Evolutionary conservation across 1,140 invertebrate species (phyloP).

Genomic region (Drosophila lowei): DNA sequence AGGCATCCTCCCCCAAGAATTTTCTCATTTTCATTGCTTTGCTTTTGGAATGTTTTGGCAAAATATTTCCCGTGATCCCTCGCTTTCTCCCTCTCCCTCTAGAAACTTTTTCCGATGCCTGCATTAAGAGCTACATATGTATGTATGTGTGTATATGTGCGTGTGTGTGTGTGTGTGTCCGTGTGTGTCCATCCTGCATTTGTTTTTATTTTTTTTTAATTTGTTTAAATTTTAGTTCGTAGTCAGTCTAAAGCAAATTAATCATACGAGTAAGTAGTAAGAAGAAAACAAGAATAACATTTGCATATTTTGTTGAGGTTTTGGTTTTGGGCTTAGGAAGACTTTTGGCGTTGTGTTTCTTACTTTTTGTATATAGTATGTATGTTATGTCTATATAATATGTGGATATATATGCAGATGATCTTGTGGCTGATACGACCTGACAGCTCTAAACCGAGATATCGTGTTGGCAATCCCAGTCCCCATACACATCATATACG

Average conservation of each 20-base stretch:
- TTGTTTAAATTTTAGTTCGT: slow-evolving; percentile 57
- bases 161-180: slow-evolving; percentile 4
- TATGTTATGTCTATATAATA: slow-evolving; percentile 49
- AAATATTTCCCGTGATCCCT: slow-evolving; percentile 28
- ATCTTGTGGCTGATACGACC: slow-evolving; percentile 39
- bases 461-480: slow-evolving; percentile 38
- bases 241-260: slow-evolving; percentile 72
- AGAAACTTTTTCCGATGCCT: slow-evolving; percentile 25
- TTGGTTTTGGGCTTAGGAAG: slow-evolving; percentile 71
- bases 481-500: slow-evolving; percentile 35
- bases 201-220: slow-evolving; percentile 31
- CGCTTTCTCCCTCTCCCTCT: slow-evolving; percentile 1
- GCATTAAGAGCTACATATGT: slow-evolving; percentile 26
- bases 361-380: slow-evolving; percentile 48
- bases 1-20: slow-evolving; percentile 25
- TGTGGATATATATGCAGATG: slow-evolving; percentile 35
- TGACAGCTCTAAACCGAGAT: slow-evolving; percentile 34
- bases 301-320: slow-evolving; percentile 40
- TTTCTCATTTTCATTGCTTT: slow-evolving; percentile 28
- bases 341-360: slow-evolving; percentile 78
- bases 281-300: slow-evolving; percentile 29
- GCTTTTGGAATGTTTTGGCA: slow-evolving; percentile 60
- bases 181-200: slow-evolving; percentile 44
- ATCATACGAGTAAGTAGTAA: slow-evolving; percentile 32
- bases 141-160: slow-evolving; percentile 16